Percentiles rank a stretch among this genome's conserved stretches.
Evolutionary conservation across 2,888 invertebrate species (phyloP).

Genomic region (Sinhomidia bicolor): DNA sequence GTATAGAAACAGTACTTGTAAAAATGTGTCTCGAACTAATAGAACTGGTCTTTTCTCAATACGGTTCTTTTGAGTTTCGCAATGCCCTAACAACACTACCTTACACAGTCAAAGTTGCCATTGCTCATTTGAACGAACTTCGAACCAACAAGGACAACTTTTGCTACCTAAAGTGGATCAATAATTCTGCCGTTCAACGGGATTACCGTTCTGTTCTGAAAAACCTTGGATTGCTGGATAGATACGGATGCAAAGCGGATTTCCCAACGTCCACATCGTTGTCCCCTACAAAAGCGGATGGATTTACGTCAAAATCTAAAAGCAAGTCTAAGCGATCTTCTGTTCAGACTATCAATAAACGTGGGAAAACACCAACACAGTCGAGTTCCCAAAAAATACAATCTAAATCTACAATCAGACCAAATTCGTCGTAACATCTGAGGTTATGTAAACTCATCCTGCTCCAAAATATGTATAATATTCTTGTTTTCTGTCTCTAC

Average conservation of each 20-base stretch:
- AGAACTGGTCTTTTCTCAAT: constrained; percentile 69
- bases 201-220: constrained; percentile 75
- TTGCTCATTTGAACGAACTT: constrained; percentile 56
- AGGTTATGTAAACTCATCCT: no score
- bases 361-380: no score
- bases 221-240: constrained; percentile 70
- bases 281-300: background rate
- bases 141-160: constrained; percentile 9
- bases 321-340: background rate
- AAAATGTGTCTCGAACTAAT: constrained; percentile 77
- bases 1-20: constrained; percentile 73
- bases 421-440: background rate
- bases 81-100: constrained; percentile 67
- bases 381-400: background rate
- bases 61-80: constrained; percentile 71
- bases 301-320: background rate
- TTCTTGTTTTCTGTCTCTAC: background rate
- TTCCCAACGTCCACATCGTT: background rate
- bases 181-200: constrained; percentile 76
- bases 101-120: constrained; percentile 46
- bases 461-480: background rate
- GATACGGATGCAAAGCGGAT: constrained; percentile 46
- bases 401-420: background rate
- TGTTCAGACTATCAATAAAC: background rate
- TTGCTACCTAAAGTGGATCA: constrained; percentile 75